Conservation (phyloP, 92 coral and sea anemone genomes). For the Nematostella vectensis region DNA sequence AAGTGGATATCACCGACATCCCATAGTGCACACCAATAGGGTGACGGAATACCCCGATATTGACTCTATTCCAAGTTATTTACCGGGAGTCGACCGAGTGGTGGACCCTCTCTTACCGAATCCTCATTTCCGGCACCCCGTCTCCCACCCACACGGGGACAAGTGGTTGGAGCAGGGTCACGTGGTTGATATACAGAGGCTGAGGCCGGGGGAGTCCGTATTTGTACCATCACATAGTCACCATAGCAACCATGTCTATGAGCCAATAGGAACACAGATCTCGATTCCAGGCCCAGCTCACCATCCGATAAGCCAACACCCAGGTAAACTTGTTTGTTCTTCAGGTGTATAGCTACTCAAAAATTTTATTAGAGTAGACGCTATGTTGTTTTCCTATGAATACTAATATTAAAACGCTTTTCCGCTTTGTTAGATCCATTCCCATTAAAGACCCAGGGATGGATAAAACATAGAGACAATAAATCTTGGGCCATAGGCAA, state of each 20-base stretch:
- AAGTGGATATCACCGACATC: neutral
- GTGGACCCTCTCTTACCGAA: constrained; percentile 20
- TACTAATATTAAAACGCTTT: too few species aligned
- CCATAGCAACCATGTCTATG: neutral
- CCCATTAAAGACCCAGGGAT: too few species aligned
- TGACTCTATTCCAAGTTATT: neutral
- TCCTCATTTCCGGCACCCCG: constrained; percentile 14
- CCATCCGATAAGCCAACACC: too few species aligned
- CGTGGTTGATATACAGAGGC: neutral
- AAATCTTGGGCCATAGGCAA: too few species aligned
- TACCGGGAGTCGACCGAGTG: neutral
- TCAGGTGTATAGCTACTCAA: too few species aligned
- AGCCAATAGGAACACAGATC: constrained; percentile 10
- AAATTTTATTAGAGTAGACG: too few species aligned
- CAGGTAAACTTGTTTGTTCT: too few species aligned
- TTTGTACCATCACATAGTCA: neutral
- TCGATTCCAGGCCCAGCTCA: neutral
- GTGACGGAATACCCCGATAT: neutral
- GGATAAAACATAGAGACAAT: too few species aligned
- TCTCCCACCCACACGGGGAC: constrained; percentile 2
- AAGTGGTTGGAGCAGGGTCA: neutral
- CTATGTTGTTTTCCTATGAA: too few species aligned
- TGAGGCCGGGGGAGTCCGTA: neutral
- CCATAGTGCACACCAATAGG: neutral
- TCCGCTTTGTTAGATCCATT: too few species aligned